A percentile compares a stretch with the other conserved stretches of the same genome.
Evolutionary conservation across 2,797 vertebrate species (phyloP).

Genomic region (Jordanella pulchra): DNA sequence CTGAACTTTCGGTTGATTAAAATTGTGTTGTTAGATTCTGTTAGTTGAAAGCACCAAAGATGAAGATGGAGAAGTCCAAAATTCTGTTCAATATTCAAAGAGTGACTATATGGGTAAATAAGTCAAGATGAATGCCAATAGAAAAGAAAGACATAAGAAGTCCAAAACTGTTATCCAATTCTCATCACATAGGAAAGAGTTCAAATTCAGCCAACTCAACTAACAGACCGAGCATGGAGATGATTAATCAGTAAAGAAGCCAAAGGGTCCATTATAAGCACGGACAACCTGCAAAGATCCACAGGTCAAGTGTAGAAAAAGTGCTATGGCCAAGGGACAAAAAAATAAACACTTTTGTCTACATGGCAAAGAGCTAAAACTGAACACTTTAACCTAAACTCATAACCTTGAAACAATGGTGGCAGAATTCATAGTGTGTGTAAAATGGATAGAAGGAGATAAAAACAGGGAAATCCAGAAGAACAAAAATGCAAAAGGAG

Average conservation of each 20-base stretch:
- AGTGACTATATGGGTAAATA: neutral
- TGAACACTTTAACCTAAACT: no score
- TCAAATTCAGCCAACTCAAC: neutral
- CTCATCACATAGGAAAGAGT: neutral
- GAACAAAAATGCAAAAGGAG: no score
- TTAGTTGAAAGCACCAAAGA: neutral
- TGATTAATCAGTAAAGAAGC: neutral
- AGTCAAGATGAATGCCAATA: neutral
- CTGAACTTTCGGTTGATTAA: conserved; percentile 24
- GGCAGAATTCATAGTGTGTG: no score
- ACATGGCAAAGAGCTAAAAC: no score
- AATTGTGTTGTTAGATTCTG: conserved; percentile 14
- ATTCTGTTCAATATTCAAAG: conserved; percentile 2
- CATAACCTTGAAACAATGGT: no score
- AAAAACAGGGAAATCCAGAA: no score
- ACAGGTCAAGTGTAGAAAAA: no score
- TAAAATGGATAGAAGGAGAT: no score
- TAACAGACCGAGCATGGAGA: neutral
- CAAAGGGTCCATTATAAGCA: neutral
- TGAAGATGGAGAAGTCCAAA: neutral
- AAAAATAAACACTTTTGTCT: no score
- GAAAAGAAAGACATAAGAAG: neutral
- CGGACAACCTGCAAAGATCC: neutral
- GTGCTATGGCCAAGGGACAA: no score
- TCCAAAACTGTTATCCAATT: neutral